Conservation (phyloP, 1,140 invertebrate genomes). For the Neodiprion pinetum region DNA sequence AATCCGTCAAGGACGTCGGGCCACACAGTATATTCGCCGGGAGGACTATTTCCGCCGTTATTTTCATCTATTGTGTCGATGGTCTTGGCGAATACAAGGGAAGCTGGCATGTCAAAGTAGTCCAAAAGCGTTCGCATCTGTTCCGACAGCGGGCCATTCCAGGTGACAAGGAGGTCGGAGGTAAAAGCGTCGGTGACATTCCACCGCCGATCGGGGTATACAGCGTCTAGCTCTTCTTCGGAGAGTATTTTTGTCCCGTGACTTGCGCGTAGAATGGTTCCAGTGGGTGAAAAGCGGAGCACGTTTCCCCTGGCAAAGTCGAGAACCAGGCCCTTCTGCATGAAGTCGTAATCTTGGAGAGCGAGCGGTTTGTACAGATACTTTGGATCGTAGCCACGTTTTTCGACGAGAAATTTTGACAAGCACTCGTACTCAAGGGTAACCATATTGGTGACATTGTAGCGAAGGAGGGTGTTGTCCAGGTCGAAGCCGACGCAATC, state of each 20-base stretch:
- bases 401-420: constrained; percentile 68
- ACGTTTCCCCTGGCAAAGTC: constrained; percentile 79
- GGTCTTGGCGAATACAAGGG: constrained; percentile 74
- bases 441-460: constrained; percentile 70
- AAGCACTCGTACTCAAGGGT: constrained; percentile 71
- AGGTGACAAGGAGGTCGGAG: constrained; percentile 65
- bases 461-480: constrained; percentile 76
- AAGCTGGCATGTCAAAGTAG: constrained; percentile 77
- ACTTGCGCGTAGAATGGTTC: constrained; percentile 69
- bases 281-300: constrained; percentile 69
- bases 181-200: constrained; percentile 63
- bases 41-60: constrained; percentile 42
- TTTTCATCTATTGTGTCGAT: constrained; percentile 74
- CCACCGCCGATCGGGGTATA: constrained; percentile 71
- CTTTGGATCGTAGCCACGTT: constrained; percentile 67
- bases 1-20: constrained; percentile 71
- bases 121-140: constrained; percentile 75
- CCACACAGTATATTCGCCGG: constrained; percentile 69
- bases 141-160: constrained; percentile 67
- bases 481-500: constrained; percentile 84
- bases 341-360: constrained; percentile 67
- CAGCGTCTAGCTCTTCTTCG: constrained; percentile 64
- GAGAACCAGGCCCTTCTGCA: constrained; percentile 79
- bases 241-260: constrained; percentile 74
- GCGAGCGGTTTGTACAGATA: constrained; percentile 64